Evolutionary conservation across 1,140 invertebrate species (phyloP).

Genomic region (Drosophila ironensis): DNA sequence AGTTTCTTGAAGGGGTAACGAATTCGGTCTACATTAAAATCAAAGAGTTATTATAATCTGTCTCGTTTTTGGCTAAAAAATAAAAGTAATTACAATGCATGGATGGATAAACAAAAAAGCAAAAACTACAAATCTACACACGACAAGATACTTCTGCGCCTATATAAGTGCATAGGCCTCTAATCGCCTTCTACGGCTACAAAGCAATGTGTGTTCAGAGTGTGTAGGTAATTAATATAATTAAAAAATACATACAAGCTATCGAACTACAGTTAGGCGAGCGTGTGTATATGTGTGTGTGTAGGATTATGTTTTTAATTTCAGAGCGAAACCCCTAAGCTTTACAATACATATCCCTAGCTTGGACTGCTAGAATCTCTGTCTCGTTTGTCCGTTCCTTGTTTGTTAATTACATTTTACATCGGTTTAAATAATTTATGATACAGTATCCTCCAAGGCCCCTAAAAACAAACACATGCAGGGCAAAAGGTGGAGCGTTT

Average conservation of each 20-base stretch:
- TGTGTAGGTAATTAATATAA: slow-evolving; percentile 67
- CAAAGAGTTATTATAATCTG: neutral
- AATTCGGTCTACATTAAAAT: slow-evolving; percentile 45
- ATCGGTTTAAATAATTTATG: slow-evolving; percentile 37
- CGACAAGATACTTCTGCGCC: slow-evolving; percentile 2
- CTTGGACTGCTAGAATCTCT: slow-evolving; percentile 33
- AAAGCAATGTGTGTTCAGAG: slow-evolving; percentile 24
- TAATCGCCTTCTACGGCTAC: too few species aligned
- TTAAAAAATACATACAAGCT: slow-evolving; percentile 70
- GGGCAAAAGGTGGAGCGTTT: neutral
- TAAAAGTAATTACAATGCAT: slow-evolving; percentile 28
- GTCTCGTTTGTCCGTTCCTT: slow-evolving; percentile 11
- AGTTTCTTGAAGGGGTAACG: slow-evolving; percentile 33
- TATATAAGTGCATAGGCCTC: too few species aligned
- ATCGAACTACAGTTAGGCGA: slow-evolving; percentile 23
- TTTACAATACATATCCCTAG: neutral
- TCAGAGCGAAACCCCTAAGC: too few species aligned
- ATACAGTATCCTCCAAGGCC: slow-evolving; percentile 25
- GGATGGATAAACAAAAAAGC: slow-evolving; percentile 13
- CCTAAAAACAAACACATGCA: neutral
- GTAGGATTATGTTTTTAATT: slow-evolving; percentile 20
- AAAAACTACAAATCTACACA: slow-evolving; percentile 31
- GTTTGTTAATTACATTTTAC: slow-evolving; percentile 36
- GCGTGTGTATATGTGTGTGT: slow-evolving; percentile 19
- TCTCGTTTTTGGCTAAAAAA: neutral